Conservation (phyloP, 92 coral and sea anemone species). For the Epizoanthus rinbou region DNA sequence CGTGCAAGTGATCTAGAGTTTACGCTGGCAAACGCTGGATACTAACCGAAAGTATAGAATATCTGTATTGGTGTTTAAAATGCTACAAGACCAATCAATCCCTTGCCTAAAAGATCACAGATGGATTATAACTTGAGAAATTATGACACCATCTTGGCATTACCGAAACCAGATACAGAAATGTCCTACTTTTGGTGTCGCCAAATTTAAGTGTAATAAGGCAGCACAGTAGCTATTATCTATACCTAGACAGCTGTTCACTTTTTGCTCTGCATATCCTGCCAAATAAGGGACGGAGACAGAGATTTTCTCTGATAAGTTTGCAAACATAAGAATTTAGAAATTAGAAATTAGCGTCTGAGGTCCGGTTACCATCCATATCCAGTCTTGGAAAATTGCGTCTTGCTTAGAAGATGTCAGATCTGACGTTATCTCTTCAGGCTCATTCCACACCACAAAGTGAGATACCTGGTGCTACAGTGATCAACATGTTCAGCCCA, state of each 20-base stretch:
- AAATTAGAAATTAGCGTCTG: too few relatives aligned
- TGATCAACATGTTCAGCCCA: constrained; percentile 64
- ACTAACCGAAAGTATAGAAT: too few relatives aligned
- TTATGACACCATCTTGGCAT: too few relatives aligned
- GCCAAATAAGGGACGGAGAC: constrained; percentile 63
- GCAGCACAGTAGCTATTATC: constrained; percentile 51
- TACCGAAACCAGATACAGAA: too few relatives aligned
- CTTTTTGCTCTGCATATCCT: constrained; percentile 51
- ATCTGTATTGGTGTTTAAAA: too few relatives aligned
- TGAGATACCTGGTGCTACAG: constrained; percentile 45
- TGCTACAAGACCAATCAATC: too few relatives aligned
- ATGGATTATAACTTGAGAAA: too few relatives aligned
- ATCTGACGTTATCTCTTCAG: constrained; percentile 55
- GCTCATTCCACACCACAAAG: constrained; percentile 42
- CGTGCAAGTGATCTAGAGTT: too few relatives aligned
- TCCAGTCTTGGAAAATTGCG: constrained; percentile 67
- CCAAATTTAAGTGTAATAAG: too few relatives aligned
- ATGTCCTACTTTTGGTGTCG: too few relatives aligned
- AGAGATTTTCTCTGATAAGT: constrained; percentile 70
- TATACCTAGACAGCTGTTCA: constrained; percentile 50
- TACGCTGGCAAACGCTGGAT: too few relatives aligned
- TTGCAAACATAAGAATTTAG: constrained; percentile 67
- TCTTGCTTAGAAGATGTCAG: constrained; percentile 62
- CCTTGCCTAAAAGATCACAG: too few relatives aligned
- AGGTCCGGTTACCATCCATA: constrained; percentile 64